Evolutionary conservation across 2,888 invertebrate genomes (phyloP).

Genomic region (Clunio marinus): DNA sequence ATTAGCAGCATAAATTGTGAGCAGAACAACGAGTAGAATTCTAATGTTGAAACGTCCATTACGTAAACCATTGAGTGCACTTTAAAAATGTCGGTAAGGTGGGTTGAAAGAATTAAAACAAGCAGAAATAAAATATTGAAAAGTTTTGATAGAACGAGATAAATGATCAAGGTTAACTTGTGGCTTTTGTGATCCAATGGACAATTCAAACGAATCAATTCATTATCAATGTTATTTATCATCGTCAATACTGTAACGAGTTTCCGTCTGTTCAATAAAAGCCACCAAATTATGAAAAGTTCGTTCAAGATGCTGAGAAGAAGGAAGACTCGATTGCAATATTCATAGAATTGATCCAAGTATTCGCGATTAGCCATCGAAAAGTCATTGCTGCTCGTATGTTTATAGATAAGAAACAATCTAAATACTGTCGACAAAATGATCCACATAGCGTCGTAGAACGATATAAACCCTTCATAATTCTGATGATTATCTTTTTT

Average conservation of each 20-base stretch:
- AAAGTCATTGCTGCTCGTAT: too few species aligned
- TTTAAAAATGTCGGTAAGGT: too few species aligned
- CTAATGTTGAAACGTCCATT: not conserved
- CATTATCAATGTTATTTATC: not conserved
- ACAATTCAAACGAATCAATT: not conserved
- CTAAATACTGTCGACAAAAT: not conserved
- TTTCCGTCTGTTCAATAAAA: not conserved
- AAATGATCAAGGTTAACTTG: not conserved
- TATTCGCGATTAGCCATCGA: not conserved
- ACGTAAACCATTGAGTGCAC: too few species aligned
- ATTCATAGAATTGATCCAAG: not conserved
- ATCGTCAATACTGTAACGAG: not conserved
- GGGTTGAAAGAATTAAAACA: not conserved
- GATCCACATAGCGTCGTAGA: not conserved
- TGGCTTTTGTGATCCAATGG: not conserved
- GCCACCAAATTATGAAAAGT: not conserved
- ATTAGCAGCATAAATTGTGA: conserved; percentile 7
- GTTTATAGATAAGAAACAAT: too few species aligned
- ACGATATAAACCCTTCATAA: not conserved
- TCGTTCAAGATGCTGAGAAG: not conserved
- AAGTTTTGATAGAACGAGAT: not conserved
- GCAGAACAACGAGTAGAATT: not conserved
- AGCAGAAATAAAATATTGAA: not conserved
- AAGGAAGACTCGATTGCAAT: not conserved
- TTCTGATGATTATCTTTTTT: not conserved